phyloP scores from a whole-genome alignment of 2,797 vertebrate genomes.

The Cyclura pinguis region DNA sequence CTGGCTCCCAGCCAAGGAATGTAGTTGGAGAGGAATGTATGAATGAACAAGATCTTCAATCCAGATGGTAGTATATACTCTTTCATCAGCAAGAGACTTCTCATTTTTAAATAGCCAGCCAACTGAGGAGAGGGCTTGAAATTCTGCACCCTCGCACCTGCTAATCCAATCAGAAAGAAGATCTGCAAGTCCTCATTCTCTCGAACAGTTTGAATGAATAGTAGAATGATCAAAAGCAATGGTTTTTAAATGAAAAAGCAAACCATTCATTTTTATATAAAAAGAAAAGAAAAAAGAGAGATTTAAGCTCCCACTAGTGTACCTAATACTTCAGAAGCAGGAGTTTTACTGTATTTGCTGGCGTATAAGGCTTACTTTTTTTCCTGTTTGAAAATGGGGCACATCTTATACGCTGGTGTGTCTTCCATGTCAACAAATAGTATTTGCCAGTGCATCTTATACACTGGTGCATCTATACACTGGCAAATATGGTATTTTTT shows the following conservation, averaged over 20 bases:
- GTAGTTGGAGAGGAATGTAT: constrained; percentile 70
- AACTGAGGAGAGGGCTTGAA: constrained; percentile 12
- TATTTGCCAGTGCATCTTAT: too few relatives aligned
- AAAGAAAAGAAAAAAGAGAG: too few relatives aligned
- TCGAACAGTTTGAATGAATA: accelerated
- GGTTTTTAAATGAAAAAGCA: background rate
- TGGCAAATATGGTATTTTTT: background rate
- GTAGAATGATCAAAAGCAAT: background rate
- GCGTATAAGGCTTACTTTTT: too few relatives aligned
- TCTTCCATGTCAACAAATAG: too few relatives aligned
- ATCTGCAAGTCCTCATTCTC: accelerated
- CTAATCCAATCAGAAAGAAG: background rate
- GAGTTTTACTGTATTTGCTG: too few relatives aligned
- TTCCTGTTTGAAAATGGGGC: too few relatives aligned
- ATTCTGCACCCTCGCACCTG: background rate
- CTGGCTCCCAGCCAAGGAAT: constrained; percentile 78
- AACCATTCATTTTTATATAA: background rate
- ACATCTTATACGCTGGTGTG: too few relatives aligned
- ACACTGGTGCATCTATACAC: too few relatives aligned
- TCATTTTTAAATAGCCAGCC: constrained; percentile 8
- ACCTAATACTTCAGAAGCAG: background rate
- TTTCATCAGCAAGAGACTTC: constrained; percentile 34
- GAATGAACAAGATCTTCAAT: constrained; percentile 68
- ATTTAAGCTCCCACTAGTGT: background rate
- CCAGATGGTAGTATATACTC: constrained; percentile 53